These are phyloP conservation scores for Schizothorax lantsangensis DNA, from an alignment of 2,797 vertebrate species.

Conservation along the genomic window DNA sequence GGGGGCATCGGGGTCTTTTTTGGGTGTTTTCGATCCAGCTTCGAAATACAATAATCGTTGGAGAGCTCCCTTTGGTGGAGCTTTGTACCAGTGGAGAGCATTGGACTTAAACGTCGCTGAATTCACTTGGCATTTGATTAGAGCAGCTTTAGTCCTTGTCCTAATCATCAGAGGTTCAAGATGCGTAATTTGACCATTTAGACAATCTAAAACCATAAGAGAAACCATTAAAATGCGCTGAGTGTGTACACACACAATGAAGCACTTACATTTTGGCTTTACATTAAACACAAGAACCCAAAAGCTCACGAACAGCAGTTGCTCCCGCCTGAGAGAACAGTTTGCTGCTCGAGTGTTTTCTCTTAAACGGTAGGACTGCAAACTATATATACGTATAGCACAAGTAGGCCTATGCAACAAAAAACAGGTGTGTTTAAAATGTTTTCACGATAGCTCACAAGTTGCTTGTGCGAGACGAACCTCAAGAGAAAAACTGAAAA, in stretches of 20 bases:
- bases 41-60: constrained; percentile 31
- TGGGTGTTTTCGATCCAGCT: neutral
- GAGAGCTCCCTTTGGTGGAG: neutral
- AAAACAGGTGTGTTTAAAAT: neutral
- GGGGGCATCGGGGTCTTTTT: neutral
- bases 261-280: neutral
- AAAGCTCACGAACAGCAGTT: neutral
- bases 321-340: neutral
- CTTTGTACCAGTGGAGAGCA: constrained; percentile 39
- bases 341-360: neutral
- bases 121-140: constrained; percentile 10
- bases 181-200: neutral
- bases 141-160: neutral
- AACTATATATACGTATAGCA: neutral
- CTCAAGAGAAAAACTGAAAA: neutral
- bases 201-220: constrained; percentile 22
- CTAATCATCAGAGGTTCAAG: accelerated
- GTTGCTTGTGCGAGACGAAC: neutral
- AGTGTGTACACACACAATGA: neutral
- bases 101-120: neutral
- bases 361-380: neutral
- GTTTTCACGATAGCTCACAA: neutral
- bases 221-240: neutral
- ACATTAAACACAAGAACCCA: neutral
- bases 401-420: neutral